Conservation (phyloP, 2,113 vertebrate species). For the Pipa parva region DNA sequence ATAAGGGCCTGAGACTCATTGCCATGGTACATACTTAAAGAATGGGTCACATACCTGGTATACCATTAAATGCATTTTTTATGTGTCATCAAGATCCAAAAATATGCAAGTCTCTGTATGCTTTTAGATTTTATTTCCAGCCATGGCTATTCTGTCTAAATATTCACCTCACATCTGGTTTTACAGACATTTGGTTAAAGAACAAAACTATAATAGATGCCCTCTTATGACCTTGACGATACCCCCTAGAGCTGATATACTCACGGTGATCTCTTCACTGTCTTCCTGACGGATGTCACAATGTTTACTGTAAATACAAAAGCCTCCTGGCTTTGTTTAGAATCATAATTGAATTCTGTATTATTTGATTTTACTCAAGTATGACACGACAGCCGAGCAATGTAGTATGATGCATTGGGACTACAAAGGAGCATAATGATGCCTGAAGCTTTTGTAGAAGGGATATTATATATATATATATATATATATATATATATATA, state of each 20-base stretch:
- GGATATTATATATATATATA: too few relatives aligned
- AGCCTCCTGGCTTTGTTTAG: neutral
- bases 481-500: too few relatives aligned
- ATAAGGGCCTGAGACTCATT: too few relatives aligned
- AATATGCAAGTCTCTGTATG: too few relatives aligned
- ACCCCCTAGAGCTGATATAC: slow-evolving; percentile 9
- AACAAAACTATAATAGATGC: neutral
- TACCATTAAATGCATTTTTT: too few relatives aligned
- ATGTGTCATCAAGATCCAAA: too few relatives aligned
- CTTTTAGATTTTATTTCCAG: neutral
- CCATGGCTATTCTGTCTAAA: neutral
- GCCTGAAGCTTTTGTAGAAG: too few relatives aligned
- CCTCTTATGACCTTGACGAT: neutral
- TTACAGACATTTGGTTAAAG: neutral
- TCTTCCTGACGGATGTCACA: slow-evolving; percentile 32
- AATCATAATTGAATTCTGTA: neutral
- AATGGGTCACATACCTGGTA: too few relatives aligned
- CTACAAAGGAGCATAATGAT: neutral
- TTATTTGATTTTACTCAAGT: neutral
- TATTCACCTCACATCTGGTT: neutral
- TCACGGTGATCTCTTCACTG: neutral
- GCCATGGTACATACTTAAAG: too few relatives aligned
- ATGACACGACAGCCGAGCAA: neutral
- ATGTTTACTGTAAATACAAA: neutral
- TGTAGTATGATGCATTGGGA: neutral